Percentiles rank a stretch among this genome's conserved stretches.
Conservation (phyloP, 2,888 invertebrate genomes). For the Girardia tigrina region DNA sequence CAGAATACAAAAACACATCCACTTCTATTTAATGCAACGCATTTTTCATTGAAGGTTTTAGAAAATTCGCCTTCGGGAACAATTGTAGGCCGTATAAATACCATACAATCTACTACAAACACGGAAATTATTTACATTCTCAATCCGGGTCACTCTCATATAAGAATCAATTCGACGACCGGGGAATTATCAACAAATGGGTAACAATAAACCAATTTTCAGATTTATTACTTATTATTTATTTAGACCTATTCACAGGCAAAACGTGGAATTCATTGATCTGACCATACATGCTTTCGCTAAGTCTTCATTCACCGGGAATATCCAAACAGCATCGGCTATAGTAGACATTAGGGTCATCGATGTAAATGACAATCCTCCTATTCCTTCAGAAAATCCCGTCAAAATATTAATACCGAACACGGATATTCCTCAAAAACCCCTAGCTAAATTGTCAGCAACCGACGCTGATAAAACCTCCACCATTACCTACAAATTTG, state of each 20-base stretch:
- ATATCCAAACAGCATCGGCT: not conserved
- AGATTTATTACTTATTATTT: not conserved
- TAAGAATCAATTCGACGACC: not conserved
- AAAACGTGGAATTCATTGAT: not conserved
- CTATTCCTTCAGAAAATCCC: not conserved
- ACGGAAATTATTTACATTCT: not conserved
- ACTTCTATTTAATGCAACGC: not conserved
- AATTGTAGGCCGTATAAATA: not conserved
- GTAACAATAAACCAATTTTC: not conserved
- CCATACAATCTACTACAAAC: not conserved
- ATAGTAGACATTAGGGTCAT: not conserved
- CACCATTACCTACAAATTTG: not conserved
- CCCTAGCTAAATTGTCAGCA: not conserved
- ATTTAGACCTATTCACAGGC: not conserved
- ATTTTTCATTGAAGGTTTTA: constrained; percentile 8
- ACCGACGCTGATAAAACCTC: not conserved
- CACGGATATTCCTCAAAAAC: not conserved
- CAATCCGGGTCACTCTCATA: constrained; percentile 6
- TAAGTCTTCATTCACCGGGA: not conserved
- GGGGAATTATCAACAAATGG: not conserved
- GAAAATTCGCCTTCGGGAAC: not conserved
- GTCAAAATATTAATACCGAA: not conserved
- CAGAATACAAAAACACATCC: constrained; percentile 9
- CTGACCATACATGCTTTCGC: not conserved
- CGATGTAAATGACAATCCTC: constrained; percentile 11